phyloP scores from a whole-genome alignment of 2,797 vertebrate genomes.

The Scarus forsteni region DNA sequence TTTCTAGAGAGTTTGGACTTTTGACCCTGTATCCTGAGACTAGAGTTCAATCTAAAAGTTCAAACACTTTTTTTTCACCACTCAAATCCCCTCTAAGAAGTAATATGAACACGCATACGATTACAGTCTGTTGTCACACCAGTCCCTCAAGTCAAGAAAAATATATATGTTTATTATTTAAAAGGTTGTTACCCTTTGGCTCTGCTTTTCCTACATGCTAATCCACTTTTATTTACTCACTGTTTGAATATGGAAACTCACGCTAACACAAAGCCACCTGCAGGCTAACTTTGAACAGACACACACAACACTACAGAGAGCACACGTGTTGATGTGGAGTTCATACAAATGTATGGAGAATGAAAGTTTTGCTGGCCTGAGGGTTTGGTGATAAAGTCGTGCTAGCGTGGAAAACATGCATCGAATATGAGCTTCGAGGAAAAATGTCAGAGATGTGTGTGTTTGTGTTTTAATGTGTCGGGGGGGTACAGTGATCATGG shows the following conservation, averaged over 20 bases:
- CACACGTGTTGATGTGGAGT: conserved; percentile 1
- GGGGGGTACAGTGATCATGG: conserved; percentile 40
- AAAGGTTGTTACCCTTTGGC: conserved; percentile 47
- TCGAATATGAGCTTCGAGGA: conserved; percentile 56
- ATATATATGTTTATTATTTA: conserved; percentile 9
- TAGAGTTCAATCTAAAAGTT: too few species aligned
- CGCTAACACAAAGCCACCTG: conserved; percentile 18
- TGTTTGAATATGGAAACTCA: conserved; percentile 17
- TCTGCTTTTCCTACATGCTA: conserved; percentile 31
- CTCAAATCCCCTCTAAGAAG: too few species aligned
- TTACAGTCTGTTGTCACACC: neutral
- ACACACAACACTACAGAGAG: conserved; percentile 7
- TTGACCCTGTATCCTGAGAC: too few species aligned
- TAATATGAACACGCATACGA: conserved; percentile 1
- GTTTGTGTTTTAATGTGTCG: neutral
- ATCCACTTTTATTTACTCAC: conserved; percentile 39
- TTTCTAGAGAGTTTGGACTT: too few species aligned
- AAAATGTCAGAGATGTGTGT: conserved; percentile 53
- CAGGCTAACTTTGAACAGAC: conserved; percentile 21
- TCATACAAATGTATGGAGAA: conserved; percentile 29
- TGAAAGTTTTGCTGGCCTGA: conserved; percentile 40
- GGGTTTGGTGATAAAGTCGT: conserved; percentile 45
- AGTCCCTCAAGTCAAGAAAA: neutral
- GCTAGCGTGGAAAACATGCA: conserved; percentile 6
- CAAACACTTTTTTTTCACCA: too few species aligned